Evolutionary conservation across 2,113 vertebrate species (phyloP), one percentile per base, ranked within the genome.

Genomic region (Eupsittula cactorum): DNA sequence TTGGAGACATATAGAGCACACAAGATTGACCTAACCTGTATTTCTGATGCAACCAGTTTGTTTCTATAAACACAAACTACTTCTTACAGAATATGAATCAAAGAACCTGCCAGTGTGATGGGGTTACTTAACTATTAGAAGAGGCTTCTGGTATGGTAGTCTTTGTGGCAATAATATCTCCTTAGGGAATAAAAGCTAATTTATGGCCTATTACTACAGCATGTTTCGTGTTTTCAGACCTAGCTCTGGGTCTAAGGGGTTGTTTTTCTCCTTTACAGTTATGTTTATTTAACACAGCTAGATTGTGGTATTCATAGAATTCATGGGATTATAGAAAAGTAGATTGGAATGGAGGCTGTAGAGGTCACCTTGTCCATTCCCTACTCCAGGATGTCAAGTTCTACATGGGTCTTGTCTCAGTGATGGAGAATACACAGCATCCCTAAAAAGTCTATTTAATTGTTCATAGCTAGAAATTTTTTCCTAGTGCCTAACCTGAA

Each of bases 111-210:
- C 83, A 76, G 25, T 23, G 41, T 82, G 33, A 33, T 92, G 49
- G 70, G 94, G 70, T 70, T 91, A 82, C 25, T 93, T 63, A 89
- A 90, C 29, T 85, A 47, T 64, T 83, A 91, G 71, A 80, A 41
- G 60, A 95, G 33, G 21, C 63, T 91, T 80, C 74, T 92, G 78
- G 27, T 77, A 44, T 78, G 46, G 87, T 95, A 77, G 59, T 52
- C 68, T 84, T 95, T 71, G 53, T 90, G 70, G 75, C 59, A 93
- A 95, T 91, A 90, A 90, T 91, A 92, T 68, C 50, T 94, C 71
- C 29, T 81, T 90, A 77, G 59, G 50, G 78, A 82, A 67, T 55
- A 39, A 78, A 95, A 92, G 60, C 25, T 82, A 91, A 97, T 97
- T 95, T 96, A 95, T 81, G 39, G 14, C 39, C 46, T 78, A 33